phyloP scores from a whole-genome alignment of 2,113 vertebrate species.

The Bucco capensis region DNA sequence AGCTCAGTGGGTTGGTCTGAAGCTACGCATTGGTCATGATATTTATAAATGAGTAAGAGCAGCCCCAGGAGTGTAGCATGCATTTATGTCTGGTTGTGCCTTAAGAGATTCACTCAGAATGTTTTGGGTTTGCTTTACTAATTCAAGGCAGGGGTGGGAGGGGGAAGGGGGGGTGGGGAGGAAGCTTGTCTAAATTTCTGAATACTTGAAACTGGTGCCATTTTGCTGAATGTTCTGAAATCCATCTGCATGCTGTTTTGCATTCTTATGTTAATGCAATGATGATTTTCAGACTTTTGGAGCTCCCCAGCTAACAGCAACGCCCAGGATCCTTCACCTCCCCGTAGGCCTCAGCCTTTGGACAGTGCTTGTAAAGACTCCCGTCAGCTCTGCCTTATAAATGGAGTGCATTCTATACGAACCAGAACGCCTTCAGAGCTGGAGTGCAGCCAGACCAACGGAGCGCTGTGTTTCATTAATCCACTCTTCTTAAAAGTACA shows the following conservation, averaged over 20 bases:
- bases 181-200: neutral
- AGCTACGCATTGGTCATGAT: neutral
- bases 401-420: constrained; percentile 84
- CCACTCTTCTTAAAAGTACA: constrained; percentile 91
- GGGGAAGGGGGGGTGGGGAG: too few species aligned
- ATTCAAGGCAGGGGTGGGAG: too few species aligned
- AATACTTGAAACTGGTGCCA: neutral
- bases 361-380: constrained; percentile 71
- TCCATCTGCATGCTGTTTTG: constrained; percentile 52
- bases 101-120: neutral
- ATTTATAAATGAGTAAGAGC: neutral
- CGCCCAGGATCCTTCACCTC: constrained; percentile 70
- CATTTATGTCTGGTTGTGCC: neutral
- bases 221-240: constrained; percentile 7
- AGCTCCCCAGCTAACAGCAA: constrained; percentile 80
- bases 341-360: constrained; percentile 66
- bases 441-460: constrained; percentile 82
- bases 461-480: constrained; percentile 90
- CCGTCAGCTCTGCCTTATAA: constrained; percentile 76
- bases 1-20: neutral
- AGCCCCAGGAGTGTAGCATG: neutral
- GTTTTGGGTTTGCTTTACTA: neutral
- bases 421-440: constrained; percentile 75
- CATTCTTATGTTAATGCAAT: constrained; percentile 67
- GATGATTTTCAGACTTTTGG: constrained; percentile 89